Evolutionary conservation across 2,888 invertebrate species (phyloP).

Genomic region (Amphipyra berbera): DNA sequence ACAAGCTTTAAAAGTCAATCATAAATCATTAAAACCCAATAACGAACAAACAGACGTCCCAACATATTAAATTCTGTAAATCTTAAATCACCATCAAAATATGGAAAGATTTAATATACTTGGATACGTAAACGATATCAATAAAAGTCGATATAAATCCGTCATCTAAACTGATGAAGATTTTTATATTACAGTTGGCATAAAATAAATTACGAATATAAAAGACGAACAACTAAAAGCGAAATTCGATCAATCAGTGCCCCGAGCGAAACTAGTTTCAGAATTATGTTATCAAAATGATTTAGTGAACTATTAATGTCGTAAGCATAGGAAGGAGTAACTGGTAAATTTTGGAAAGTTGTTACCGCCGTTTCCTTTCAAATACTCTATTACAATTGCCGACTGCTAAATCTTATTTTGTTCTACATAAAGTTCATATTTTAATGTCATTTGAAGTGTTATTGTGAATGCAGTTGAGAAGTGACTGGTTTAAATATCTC

Average conservation of each 20-base stretch:
- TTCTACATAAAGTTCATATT: constrained; percentile 22
- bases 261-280: constrained; percentile 54
- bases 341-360: constrained; percentile 73
- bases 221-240: constrained; percentile 59
- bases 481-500: neutral
- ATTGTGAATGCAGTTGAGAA: constrained; percentile 1
- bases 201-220: constrained; percentile 54
- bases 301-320: constrained; percentile 54
- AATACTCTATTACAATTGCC: constrained; percentile 19
- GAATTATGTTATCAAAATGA: constrained; percentile 57
- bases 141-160: constrained; percentile 61
- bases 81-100: constrained; percentile 50
- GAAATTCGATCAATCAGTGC: constrained; percentile 60
- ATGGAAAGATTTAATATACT: constrained; percentile 52
- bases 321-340: constrained; percentile 62
- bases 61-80: constrained; percentile 31
- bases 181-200: constrained; percentile 52
- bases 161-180: constrained; percentile 40
- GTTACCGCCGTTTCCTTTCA: constrained; percentile 48
- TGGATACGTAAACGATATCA: constrained; percentile 41
- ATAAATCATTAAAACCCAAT: constrained; percentile 28
- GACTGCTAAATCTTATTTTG: constrained; percentile 26
- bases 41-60: constrained; percentile 28
- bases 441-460: neutral
- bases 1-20: neutral